Base-by-base conservation (phyloP, 2,113 vertebrate species). In the Pyxicephalus adspersus region DNA sequence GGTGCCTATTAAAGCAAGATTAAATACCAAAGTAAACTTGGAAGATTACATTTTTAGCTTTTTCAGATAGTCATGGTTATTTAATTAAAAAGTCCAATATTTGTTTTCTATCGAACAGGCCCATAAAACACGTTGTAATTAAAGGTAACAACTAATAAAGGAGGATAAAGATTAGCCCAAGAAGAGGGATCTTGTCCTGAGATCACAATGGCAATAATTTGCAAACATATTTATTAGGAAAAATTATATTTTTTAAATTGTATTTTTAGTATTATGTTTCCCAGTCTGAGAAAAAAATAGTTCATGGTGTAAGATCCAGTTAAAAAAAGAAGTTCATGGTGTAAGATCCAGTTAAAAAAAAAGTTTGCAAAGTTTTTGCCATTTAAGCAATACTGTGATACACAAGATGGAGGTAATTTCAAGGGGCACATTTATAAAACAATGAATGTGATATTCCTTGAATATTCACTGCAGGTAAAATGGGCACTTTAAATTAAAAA, bases 31-130 rank as follows among this genome's bases (percentile, higher is more conserved):
- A 52, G 23, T 28, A 70, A 70, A 70, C 50, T 26, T 70, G 67
- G 45, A 70, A 52, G 67, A 70, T 52, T 45, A 70, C 26, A 52
- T 52, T 70, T 52, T 70, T 70, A 20, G 45, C 19, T 11, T 26
- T 28, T 70, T 70, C 45, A 52, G 11, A 3, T 52, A 18, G 26
- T 28, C 45, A 8, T 13, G 38, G 38, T 68, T 68, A 66, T 31
- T 22, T 66, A 70, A 70, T 70, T 70, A 52, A 70, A 70, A 70
- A 52, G 23, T 52, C 26, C 45, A 70, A 70, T 70, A 70, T 70
- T 70, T 70, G 45, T 9, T 70, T 70, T 70, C 13, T 22, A 25
- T 70, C 52, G n/a, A 68, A 70, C 23, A 52, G 6, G 23, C 15
- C 17, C 52, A 28, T 50, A 70, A 13, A 70, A 54, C 26, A 52